These are phyloP conservation scores for Platichthys stellatus DNA, from an alignment of 2,113 vertebrate species.

Conservation along the genomic window DNA sequence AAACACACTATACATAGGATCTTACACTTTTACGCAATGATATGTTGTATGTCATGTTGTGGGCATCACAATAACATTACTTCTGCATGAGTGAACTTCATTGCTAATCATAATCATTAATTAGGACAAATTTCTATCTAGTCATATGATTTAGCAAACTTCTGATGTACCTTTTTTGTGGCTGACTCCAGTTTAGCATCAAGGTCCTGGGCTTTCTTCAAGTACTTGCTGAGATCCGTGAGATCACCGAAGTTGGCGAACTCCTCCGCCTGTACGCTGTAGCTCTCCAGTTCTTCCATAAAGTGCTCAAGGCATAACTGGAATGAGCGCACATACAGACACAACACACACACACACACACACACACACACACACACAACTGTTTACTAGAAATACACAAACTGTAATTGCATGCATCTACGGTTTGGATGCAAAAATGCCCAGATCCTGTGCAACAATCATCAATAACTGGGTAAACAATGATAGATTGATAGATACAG, in stretches of 20 bases:
- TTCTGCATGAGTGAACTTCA: background rate
- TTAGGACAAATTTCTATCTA: no score
- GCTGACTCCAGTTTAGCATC: constrained; percentile 85
- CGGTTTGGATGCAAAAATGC: background rate
- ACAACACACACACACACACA: background rate
- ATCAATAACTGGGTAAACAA: background rate
- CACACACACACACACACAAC: background rate
- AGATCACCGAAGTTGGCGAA: constrained; percentile 82
- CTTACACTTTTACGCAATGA: background rate
- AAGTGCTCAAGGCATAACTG: constrained; percentile 85
- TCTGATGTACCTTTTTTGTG: constrained; percentile 83
- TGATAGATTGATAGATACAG: background rate
- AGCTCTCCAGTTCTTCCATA: constrained; percentile 87
- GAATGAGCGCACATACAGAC: constrained; percentile 27
- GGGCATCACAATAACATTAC: no score
- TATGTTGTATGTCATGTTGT: background rate
- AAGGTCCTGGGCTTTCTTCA: constrained; percentile 86
- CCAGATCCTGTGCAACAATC: background rate
- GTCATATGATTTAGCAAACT: no score
- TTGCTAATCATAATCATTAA: background rate
- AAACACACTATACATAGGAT: background rate
- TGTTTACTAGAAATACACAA: background rate
- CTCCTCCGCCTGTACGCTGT: constrained; percentile 84
- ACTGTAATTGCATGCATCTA: background rate
- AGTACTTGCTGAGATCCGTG: constrained; percentile 83